Evolutionary conservation across 2,888 invertebrate species (phyloP), one percentile per base, ranked within the genome.

Genomic region (Apamea anceps): DNA sequence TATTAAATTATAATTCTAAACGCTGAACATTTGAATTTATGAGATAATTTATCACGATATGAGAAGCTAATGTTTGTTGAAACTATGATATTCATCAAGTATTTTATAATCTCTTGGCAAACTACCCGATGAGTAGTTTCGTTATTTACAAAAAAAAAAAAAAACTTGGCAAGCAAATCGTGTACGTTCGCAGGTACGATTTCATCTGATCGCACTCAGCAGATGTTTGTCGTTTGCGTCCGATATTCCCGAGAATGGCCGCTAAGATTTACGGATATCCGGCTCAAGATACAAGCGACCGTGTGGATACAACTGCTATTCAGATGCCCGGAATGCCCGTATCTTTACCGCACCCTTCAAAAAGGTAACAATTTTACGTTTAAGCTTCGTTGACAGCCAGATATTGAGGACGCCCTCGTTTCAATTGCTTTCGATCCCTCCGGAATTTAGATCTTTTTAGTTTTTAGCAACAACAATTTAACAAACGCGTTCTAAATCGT

Each of bases 201-300:
- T 74, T 81, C 85, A 82, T 90, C 84, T 79, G 80, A 67, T 70
- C 84, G 68, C 73, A 77, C 57, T 83, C 80, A 73, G 83, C 90
- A 85, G 85, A 88, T 90, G 88, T 90, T 88, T 85, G 88, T 85
- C 82, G 79, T 88, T 82, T 77, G 74, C 51, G 77, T 81, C 74
- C 67, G 80, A 86, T 89, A 76, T 81, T 84, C 72, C 66, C 63
- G 83, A 76, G 80, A 84, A 84, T 82, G 82, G 88, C 82, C 79
- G 75, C 68, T 79, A 75, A 86, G 87, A 82, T 89, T 90, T 89
- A 91, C 91, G 92, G 91, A 92, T 90, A 90, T 91, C 91, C 91
- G 90, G 87, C 78, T 79, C 77, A 67, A 84, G 83, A 85, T 82
- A 79, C 82, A 84, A 80, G 84, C 79, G 65, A 65, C 72, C 51